Evolutionary conservation across 2,888 invertebrate genomes (phyloP).

Genomic region (Mimas tiliae): DNA sequence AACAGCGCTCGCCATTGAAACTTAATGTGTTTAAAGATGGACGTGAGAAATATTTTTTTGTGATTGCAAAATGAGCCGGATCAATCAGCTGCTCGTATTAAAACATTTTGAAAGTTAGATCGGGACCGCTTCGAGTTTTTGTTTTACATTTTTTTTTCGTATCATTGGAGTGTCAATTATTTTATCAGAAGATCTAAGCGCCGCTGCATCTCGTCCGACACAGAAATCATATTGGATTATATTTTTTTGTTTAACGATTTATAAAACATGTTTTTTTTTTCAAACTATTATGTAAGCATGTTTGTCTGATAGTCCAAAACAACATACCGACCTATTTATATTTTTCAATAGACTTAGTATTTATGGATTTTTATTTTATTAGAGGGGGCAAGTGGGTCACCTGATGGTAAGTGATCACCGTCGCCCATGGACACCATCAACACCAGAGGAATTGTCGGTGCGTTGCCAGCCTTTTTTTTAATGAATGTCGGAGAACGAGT

Average conservation of each 20-base stretch:
- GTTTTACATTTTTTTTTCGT: slow-evolving; percentile 50
- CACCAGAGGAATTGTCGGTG: too few species aligned
- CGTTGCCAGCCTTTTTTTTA: too few species aligned
- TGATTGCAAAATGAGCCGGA: slow-evolving; percentile 48
- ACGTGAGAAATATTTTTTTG: slow-evolving; percentile 55
- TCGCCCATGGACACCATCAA: too few species aligned
- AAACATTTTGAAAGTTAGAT: slow-evolving; percentile 45
- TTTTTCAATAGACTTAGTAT: too few species aligned
- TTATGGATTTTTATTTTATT: too few species aligned
- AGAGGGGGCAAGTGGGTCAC: too few species aligned
- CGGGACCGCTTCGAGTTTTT: slow-evolving; percentile 54
- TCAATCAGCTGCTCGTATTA: slow-evolving; percentile 46
- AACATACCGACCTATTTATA: too few species aligned
- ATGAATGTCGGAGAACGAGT: too few species aligned
- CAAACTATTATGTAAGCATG: background rate
- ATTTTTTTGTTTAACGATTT: slow-evolving; percentile 32
- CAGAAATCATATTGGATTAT: slow-evolving; percentile 14
- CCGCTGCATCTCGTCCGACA: slow-evolving; percentile 43
- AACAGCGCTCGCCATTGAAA: slow-evolving; percentile 31
- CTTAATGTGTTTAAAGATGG: slow-evolving; percentile 26
- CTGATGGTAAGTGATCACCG: too few species aligned
- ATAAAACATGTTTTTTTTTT: too few species aligned
- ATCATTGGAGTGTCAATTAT: slow-evolving; percentile 70
- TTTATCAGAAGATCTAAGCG: slow-evolving; percentile 61
- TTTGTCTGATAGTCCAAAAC: background rate